These are phyloP conservation scores for Agraylea sexmaculata DNA, from an alignment of 1,140 invertebrate genomes.

Conservation along the genomic window DNA sequence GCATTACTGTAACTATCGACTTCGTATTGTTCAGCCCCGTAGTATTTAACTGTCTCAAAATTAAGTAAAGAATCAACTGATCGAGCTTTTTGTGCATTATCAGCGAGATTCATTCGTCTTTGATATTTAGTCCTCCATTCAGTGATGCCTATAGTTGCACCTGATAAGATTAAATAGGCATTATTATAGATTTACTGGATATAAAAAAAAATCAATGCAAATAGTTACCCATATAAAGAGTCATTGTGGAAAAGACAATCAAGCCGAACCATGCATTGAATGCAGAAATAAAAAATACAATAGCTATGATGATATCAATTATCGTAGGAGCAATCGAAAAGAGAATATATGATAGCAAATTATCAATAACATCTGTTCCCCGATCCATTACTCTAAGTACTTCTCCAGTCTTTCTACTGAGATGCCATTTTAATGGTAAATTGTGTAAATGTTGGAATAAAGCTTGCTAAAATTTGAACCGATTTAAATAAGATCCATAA, in stretches of 20 bases:
- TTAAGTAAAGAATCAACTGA: constrained; percentile 95
- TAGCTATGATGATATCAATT: constrained; percentile 84
- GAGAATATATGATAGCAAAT: constrained; percentile 77
- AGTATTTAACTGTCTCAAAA: constrained; percentile 98
- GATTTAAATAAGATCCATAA: constrained; percentile 5
- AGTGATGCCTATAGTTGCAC: constrained; percentile 73
- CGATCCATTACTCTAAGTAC: constrained; percentile 89
- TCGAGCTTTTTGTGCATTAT: constrained; percentile 81
- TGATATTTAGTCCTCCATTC: constrained; percentile 95
- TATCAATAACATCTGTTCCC: constrained; percentile 90
- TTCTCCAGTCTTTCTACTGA: constrained; percentile 89
- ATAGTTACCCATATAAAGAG: constrained; percentile 77
- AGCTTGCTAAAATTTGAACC: constrained; percentile 44
- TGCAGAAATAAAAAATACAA: constrained; percentile 73
- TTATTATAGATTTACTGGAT: not conserved
- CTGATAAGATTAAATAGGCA: constrained; percentile 37
- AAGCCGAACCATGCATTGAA: constrained; percentile 92
- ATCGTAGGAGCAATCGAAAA: constrained; percentile 87
- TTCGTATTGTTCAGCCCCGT: constrained; percentile 86
- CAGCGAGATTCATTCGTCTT: constrained; percentile 82
- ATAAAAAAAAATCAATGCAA: constrained; percentile 1
- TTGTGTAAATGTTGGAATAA: constrained; percentile 79
- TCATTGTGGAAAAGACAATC: constrained; percentile 88
- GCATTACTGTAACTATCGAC: constrained; percentile 70
- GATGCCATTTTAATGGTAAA: constrained; percentile 79